A percentile compares a stretch with the other conserved stretches of the same genome.
These are phyloP conservation scores for Dysmachus trigonus DNA, from an alignment of 2,888 invertebrate species.

Conservation along the genomic window DNA sequence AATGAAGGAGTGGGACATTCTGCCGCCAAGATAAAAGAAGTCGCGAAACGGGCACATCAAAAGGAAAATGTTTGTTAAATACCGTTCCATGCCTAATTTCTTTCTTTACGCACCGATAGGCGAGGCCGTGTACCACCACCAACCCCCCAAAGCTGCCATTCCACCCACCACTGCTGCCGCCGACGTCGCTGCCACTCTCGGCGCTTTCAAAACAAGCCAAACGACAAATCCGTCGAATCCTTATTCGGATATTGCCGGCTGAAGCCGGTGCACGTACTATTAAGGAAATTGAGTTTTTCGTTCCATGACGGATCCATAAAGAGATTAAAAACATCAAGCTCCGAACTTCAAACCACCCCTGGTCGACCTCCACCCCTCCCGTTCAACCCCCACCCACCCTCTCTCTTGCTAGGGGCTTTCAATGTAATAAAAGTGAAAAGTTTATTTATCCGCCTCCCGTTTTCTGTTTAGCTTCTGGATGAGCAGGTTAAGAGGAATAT, in stretches of 20 bases:
- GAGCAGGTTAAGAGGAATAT: constrained; percentile 31
- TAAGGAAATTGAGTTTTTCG: constrained; percentile 50
- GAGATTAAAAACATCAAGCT: constrained; percentile 49
- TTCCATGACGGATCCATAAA: constrained; percentile 49
- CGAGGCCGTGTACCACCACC: too few relatives aligned
- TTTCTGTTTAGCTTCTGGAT: constrained; percentile 38
- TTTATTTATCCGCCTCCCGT: constrained; percentile 43
- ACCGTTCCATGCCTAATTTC: constrained; percentile 15
- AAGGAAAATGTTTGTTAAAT: constrained; percentile 19
- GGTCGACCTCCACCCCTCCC: background rate
- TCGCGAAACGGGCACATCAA: constrained; percentile 19
- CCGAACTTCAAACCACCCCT: constrained; percentile 45
- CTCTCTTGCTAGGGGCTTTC: background rate
- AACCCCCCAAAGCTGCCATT: too few relatives aligned
- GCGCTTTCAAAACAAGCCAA: background rate
- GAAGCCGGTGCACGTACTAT: constrained; percentile 40
- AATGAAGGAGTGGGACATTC: background rate
- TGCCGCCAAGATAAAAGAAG: background rate
- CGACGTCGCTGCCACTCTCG: background rate
- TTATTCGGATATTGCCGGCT: background rate
- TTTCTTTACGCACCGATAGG: constrained; percentile 32
- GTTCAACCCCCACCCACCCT: background rate
- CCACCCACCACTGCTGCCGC: too few relatives aligned
- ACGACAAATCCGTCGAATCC: constrained; percentile 33
- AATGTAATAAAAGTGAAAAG: constrained; percentile 45